Evolutionary conservation across 2,113 vertebrate species (phyloP).

Genomic region (Pedionomus torquatus): DNA sequence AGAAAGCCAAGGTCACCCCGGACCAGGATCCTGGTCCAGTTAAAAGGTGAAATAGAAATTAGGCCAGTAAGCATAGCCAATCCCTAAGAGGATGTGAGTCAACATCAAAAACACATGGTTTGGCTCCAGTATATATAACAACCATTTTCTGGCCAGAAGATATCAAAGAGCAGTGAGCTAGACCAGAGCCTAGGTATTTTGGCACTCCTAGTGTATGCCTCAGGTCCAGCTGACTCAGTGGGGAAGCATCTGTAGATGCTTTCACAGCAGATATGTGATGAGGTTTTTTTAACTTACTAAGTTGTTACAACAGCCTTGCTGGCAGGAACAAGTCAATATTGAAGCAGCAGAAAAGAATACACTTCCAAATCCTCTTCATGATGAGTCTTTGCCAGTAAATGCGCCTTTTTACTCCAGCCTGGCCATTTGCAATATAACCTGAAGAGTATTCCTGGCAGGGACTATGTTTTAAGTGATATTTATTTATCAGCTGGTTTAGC

Average conservation of each 20-base stretch:
- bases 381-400: neutral
- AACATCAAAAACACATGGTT: constrained; percentile 34
- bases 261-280: constrained; percentile 24
- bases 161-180: constrained; percentile 22
- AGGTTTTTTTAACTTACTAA: neutral
- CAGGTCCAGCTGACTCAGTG: constrained; percentile 17
- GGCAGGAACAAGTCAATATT: neutral
- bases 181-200: constrained; percentile 5
- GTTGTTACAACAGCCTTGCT: neutral
- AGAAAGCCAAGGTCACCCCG: constrained; percentile 24
- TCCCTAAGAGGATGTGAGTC: constrained; percentile 23
- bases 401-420: neutral
- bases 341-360: neutral
- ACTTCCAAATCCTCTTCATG: neutral
- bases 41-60: constrained; percentile 34
- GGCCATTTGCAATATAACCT: neutral
- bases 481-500: neutral
- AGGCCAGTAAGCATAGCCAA: neutral
- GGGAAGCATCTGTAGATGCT: constrained; percentile 21
- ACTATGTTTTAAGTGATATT: neutral
- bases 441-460: neutral
- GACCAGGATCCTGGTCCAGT: neutral
- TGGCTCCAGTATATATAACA: neutral
- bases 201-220: neutral
- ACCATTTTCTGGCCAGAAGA: constrained; percentile 23